Percentiles rank a stretch among this genome's conserved stretches.
Conservation (phyloP, 2,888 invertebrate species). For the Eretmocerus hayati region DNA sequence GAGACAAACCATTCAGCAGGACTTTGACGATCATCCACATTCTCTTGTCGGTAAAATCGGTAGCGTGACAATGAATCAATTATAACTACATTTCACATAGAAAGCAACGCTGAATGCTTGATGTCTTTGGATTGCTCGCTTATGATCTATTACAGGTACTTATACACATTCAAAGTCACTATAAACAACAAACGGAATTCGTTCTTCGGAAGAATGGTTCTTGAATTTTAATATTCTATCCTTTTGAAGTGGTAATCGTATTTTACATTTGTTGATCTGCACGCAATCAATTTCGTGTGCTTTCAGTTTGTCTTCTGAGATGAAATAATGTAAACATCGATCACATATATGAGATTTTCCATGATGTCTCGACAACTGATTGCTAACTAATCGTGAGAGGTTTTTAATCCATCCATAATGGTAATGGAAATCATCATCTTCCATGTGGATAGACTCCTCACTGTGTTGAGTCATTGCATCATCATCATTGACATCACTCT, state of each 20-base stretch:
- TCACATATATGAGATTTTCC: slow-evolving; percentile 10
- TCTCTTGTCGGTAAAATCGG: neutral
- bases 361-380: slow-evolving; percentile 2
- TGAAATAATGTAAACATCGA: slow-evolving; percentile 24
- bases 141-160: slow-evolving; percentile 2
- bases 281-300: slow-evolving; percentile 11
- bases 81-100: slow-evolving; percentile 26
- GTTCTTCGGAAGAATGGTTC: slow-evolving; percentile 5
- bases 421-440: neutral
- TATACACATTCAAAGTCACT: slow-evolving; percentile 18
- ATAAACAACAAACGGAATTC: slow-evolving; percentile 14
- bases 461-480: slow-evolving; percentile 25
- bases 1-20: slow-evolving; percentile 11
- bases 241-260: slow-evolving; percentile 2
- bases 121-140: slow-evolving; percentile 16
- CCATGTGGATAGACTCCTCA: slow-evolving; percentile 18
- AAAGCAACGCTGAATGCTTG: slow-evolving; percentile 24
- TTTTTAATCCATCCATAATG: slow-evolving; percentile 9
- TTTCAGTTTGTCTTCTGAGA: slow-evolving; percentile 1
- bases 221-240: slow-evolving; percentile 12
- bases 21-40: neutral
- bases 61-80: slow-evolving; percentile 18
- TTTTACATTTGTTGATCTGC: slow-evolving; percentile 2
- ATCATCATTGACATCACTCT: slow-evolving; percentile 23
- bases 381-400: slow-evolving; percentile 17